Evolutionary conservation across 2,113 vertebrate species (phyloP).

Genomic region (Cyanoderma ruficeps): DNA sequence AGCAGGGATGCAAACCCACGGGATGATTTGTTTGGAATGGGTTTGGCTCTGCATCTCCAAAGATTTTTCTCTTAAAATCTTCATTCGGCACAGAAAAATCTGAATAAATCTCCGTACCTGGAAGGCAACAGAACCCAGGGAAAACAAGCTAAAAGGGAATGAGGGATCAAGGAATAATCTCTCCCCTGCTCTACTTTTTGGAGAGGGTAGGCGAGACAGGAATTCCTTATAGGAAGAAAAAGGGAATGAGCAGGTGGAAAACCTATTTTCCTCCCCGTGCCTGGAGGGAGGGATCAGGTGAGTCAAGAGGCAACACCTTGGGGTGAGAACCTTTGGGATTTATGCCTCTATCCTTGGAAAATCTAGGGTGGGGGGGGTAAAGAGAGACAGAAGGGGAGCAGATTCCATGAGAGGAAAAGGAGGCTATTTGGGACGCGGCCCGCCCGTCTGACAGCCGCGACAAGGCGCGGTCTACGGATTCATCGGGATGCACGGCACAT

Average conservation of each 20-base stretch:
- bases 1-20: neutral
- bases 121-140: neutral
- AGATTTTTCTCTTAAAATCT: neutral
- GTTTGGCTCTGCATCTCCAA: neutral
- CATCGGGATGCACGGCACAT: neutral
- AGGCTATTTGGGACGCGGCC: neutral
- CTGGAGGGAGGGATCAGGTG: neutral
- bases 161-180: neutral
- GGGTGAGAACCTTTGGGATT: neutral
- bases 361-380: neutral
- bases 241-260: neutral
- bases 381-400: constrained; percentile 20
- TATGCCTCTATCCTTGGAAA: neutral
- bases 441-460: neutral
- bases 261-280: neutral
- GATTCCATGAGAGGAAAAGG: neutral
- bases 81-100: neutral
- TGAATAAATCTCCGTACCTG: neutral
- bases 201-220: neutral
- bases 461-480: neutral
- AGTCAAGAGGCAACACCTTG: neutral
- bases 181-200: neutral
- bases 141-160: neutral
- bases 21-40: neutral
- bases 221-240: neutral